Conservation (phyloP, 2,888 invertebrate genomes). For the Lepidonotus clava region DNA sequence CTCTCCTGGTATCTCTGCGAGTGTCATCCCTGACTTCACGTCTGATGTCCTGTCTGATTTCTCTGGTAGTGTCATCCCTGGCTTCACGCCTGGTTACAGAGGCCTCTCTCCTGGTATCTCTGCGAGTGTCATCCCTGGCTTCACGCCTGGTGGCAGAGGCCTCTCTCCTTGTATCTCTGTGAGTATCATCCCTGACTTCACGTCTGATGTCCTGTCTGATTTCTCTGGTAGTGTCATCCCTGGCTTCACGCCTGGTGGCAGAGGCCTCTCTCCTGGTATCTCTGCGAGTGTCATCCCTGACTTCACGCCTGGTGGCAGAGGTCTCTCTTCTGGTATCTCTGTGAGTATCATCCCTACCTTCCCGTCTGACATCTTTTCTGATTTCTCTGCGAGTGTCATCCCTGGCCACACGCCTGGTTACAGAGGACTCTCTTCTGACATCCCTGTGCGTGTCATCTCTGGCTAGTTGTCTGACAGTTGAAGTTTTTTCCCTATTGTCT, state of each 20-base stretch:
- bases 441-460: too few species aligned
- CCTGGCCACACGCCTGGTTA: neutral
- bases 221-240: neutral
- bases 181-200: neutral
- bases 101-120: neutral
- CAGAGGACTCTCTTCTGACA: neutral
- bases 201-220: neutral
- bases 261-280: neutral
- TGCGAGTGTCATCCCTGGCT: neutral
- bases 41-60: too few species aligned
- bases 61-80: neutral
- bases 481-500: too few species aligned
- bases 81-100: too few species aligned
- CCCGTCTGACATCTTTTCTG: too few species aligned
- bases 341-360: neutral
- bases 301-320: neutral
- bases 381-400: neutral
- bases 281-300: neutral
- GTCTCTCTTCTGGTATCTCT: too few species aligned
- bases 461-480: too few species aligned
- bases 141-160: neutral
- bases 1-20: neutral
- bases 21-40: neutral
- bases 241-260: neutral
- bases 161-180: neutral